phyloP scores from a whole-genome alignment of 1,140 invertebrate species.

The Liolophura sinensis region DNA sequence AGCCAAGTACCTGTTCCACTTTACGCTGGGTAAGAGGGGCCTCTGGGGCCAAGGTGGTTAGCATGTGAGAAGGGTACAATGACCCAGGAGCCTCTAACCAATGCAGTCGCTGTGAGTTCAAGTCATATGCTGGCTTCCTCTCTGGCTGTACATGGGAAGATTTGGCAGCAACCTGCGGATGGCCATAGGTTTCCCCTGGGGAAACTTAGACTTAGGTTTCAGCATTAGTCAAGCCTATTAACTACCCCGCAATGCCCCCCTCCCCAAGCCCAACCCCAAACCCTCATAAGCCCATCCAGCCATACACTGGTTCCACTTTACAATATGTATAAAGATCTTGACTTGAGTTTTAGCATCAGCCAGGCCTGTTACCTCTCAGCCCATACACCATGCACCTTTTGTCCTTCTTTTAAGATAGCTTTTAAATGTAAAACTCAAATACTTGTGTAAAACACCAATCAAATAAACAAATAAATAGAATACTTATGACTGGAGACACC shows the following conservation, averaged over 20 bases:
- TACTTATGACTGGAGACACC: no score
- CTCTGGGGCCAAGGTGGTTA: not conserved
- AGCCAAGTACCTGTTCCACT: conserved; percentile 43
- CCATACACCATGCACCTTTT: no score
- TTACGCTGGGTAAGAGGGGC: conserved; percentile 51
- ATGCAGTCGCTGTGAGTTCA: no score
- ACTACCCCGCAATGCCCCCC: no score
- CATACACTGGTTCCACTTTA: conserved; percentile 46
- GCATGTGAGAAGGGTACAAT: no score
- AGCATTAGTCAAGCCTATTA: not conserved
- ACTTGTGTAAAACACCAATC: not conserved
- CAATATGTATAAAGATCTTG: conserved; percentile 38
- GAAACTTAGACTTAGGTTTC: not conserved
- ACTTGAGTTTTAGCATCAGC: not conserved
- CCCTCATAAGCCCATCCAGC: conserved; percentile 37
- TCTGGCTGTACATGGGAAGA: no score
- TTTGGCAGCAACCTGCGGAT: no score
- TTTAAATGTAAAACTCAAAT: not conserved
- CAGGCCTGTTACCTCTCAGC: no score
- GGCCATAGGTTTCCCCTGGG: not conserved
- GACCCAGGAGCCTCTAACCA: not conserved
- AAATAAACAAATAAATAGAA: no score
- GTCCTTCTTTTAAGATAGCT: not conserved
- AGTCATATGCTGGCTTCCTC: no score
- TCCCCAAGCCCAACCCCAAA: no score